phyloP scores from a whole-genome alignment of 2,797 vertebrate genomes.

The Lindbergichthys nudifrons region DNA sequence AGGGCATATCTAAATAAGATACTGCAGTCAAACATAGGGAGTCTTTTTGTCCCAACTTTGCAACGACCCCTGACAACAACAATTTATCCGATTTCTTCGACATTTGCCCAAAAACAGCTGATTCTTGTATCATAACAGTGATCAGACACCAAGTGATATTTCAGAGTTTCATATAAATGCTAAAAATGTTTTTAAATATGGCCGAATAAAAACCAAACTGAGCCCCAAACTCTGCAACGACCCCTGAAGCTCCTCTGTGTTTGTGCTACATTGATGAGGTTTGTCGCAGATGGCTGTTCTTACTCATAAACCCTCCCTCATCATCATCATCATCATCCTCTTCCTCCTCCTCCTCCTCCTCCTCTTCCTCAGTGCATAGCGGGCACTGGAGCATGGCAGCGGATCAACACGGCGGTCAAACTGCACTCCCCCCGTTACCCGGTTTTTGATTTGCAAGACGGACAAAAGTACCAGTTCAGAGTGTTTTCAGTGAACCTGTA shows the following conservation, averaged over 20 bases:
- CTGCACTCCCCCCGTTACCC: conserved; percentile 93
- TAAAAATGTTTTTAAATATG: no score
- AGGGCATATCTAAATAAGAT: no score
- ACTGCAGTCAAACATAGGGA: no score
- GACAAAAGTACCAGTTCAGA: conserved; percentile 92
- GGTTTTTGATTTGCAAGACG: conserved; percentile 93
- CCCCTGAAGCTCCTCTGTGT: conserved; percentile 14
- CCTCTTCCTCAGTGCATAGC: conserved; percentile 82
- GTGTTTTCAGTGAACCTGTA: conserved; percentile 90
- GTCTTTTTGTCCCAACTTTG: background rate
- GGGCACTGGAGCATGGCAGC: conserved; percentile 91
- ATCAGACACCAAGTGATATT: background rate
- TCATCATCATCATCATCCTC: background rate
- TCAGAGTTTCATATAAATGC: background rate
- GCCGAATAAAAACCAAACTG: background rate
- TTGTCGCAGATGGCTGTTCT: conserved; percentile 35
- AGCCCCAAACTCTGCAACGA: background rate
- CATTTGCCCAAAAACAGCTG: background rate
- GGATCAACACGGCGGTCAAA: conserved; percentile 89
- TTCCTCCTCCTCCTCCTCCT: conserved; percentile 8
- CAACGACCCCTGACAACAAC: no score
- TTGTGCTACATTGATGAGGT: conserved; percentile 22
- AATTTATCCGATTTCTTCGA: background rate
- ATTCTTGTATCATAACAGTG: background rate
- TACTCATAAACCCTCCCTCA: conserved; percentile 25